Base-by-base conservation (phyloP, 2,113 vertebrate species). In the Callopanchax toddi region DNA sequence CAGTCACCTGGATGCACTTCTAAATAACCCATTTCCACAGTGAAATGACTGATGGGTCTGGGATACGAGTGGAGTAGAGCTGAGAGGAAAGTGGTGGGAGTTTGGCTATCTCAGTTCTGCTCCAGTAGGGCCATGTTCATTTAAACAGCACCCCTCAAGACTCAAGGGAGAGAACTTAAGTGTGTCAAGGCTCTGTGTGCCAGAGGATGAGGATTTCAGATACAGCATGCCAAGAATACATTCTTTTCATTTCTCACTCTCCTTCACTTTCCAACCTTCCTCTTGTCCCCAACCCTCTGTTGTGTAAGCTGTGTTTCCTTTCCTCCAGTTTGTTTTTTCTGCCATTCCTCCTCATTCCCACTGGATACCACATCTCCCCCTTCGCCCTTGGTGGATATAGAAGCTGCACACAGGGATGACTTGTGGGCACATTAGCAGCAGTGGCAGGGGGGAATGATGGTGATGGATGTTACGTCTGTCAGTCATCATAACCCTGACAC, bases 21-120 rank as follows among this genome's bases (percentile, higher is more conserved):
- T 67, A 67, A 77, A 85, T 84, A 85, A 83, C 69, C 66, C 61
- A 78, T 85, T 84, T 82, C 68, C 3, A 32, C 21, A 46, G 53
- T 65, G 65, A 76, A 85, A 80, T 88, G 78, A 89, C 59, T 83
- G 84, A 86, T 89, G 74, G 74, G 29, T 49, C 42, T 59, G 4
- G 62, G 73, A 79, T 83, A 78, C 63, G 68, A 54, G 42, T n/a
- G 29, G 62, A 80, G 69, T 26, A 50, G 52, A 57, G 67, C 54
- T 52, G 51, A 79, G 58, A 39, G 48, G 60, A 59, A 79, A 65
- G 71, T 76, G 74, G 63, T 17, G 7, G 42, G 69, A 57, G 70
- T 62, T 75, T 3, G 40, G 46, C 71, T 77, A 66, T 80, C 72
- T 53, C 53, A 66, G 79, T 84, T 87, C 78, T 78, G 82, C 74